Evolutionary conservation across 2,113 vertebrate species (phyloP).

Genomic region (Verasper variegatus): DNA sequence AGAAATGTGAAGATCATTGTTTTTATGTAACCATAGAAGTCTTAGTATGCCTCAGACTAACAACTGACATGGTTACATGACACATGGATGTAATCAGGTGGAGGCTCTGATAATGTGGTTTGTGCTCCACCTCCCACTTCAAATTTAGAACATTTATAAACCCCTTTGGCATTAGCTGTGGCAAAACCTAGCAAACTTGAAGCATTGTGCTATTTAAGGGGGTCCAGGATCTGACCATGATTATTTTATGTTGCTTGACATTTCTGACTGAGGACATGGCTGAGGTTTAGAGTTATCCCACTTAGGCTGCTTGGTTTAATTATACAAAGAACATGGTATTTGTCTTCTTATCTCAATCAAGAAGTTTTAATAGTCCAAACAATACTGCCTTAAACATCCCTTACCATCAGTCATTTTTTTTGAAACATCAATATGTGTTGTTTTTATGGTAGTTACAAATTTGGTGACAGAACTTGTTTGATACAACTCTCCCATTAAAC

Average conservation of each 20-base stretch:
- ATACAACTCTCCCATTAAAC: not conserved
- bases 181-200: no score
- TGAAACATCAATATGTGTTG: not conserved
- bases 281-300: no score
- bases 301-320: not conserved
- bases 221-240: no score
- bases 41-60: no score
- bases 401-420: not conserved
- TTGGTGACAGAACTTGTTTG: not conserved
- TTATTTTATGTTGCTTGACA: no score
- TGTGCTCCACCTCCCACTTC: no score
- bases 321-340: not conserved
- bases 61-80: not conserved
- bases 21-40: no score
- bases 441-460: not conserved
- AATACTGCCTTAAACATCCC: not conserved
- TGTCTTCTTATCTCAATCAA: not conserved
- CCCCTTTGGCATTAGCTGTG: no score
- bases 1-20: no score
- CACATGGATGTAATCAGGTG: not conserved
- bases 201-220: no score
- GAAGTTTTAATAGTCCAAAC: not conserved
- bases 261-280: no score
- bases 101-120: not conserved
- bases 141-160: no score